Conservation (phyloP, 2,888 invertebrate species). For the Drosophila formosana region DNA sequence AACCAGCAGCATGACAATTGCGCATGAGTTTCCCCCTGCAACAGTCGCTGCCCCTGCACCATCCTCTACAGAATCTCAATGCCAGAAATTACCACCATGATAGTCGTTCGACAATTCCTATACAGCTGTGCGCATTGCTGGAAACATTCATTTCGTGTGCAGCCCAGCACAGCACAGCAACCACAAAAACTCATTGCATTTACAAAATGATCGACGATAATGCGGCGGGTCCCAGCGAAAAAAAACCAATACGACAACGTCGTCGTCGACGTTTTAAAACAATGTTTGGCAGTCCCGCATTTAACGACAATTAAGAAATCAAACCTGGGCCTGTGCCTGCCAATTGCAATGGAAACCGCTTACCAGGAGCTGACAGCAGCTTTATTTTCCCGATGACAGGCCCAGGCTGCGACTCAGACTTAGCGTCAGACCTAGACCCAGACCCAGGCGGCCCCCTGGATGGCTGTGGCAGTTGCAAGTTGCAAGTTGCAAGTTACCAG, state of each 20-base stretch:
- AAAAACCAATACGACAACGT: conserved; percentile 18
- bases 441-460: conserved; percentile 17
- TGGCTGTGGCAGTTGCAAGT: no score
- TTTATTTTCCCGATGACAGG: conserved; percentile 52
- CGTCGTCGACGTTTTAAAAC: conserved; percentile 38
- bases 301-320: conserved; percentile 82
- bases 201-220: conserved; percentile 77
- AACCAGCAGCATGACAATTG: conserved; percentile 56
- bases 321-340: conserved; percentile 62
- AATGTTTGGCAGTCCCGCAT: conserved; percentile 75
- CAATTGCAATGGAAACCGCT: conserved; percentile 68
- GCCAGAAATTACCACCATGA: conserved; percentile 77
- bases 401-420: conserved; percentile 26
- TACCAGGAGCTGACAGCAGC: conserved; percentile 58
- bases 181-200: conserved; percentile 73
- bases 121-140: conserved; percentile 47
- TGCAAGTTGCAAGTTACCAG: conserved; percentile 9
- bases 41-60: conserved; percentile 7
- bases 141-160: conserved; percentile 73
- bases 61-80: conserved; percentile 10
- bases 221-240: conserved; percentile 41
- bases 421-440: conserved; percentile 25
- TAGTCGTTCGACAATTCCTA: conserved; percentile 62
- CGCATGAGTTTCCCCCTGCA: conserved; percentile 39
- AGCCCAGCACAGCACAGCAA: conserved; percentile 65